phyloP scores from a whole-genome alignment of 2,888 invertebrate species.

The Meiosimyza platycephala region DNA sequence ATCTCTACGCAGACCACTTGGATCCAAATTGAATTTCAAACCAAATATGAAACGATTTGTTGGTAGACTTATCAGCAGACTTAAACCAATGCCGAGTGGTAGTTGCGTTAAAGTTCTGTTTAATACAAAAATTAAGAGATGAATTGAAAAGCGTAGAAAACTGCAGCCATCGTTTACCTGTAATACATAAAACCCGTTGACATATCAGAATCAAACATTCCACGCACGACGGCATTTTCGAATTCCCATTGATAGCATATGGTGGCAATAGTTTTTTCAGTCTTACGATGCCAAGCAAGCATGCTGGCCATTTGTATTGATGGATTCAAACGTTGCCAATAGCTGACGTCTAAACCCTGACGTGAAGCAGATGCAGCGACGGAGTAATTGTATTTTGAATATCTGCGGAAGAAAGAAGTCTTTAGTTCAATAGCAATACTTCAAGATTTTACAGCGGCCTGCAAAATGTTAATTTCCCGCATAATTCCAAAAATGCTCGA shows the following conservation, averaged over 20 bases:
- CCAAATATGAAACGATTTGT: conserved; percentile 65
- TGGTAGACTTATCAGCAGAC: conserved; percentile 59
- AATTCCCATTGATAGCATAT: conserved; percentile 65
- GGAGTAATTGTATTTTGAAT: conserved; percentile 56
- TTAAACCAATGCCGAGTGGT: conserved; percentile 61
- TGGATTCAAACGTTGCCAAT: conserved; percentile 64
- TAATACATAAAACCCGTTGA: conserved; percentile 64
- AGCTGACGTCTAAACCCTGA: conserved; percentile 63
- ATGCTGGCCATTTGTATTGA: conserved; percentile 62
- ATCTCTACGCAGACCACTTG: conserved; percentile 56
- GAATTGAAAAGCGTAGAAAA: too few species aligned
- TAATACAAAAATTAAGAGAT: too few species aligned
- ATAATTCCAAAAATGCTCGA: neutral
- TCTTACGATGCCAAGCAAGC: conserved; percentile 59
- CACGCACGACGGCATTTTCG: conserved; percentile 58
- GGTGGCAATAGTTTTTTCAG: conserved; percentile 60
- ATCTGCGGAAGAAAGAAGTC: conserved; percentile 46
- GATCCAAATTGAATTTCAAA: conserved; percentile 62
- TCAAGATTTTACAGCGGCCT: too few species aligned
- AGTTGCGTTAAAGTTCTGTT: conserved; percentile 55
- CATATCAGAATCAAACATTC: conserved; percentile 64
- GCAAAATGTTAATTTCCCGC: too few species aligned
- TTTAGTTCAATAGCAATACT: too few species aligned
- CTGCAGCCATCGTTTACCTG: conserved; percentile 49
- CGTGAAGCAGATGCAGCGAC: conserved; percentile 61